A percentile compares a stretch with the other conserved stretches of the same genome.
These are phyloP conservation scores for Heliconius aoede DNA, from an alignment of 2,888 invertebrate genomes.

Conservation along the genomic window DNA sequence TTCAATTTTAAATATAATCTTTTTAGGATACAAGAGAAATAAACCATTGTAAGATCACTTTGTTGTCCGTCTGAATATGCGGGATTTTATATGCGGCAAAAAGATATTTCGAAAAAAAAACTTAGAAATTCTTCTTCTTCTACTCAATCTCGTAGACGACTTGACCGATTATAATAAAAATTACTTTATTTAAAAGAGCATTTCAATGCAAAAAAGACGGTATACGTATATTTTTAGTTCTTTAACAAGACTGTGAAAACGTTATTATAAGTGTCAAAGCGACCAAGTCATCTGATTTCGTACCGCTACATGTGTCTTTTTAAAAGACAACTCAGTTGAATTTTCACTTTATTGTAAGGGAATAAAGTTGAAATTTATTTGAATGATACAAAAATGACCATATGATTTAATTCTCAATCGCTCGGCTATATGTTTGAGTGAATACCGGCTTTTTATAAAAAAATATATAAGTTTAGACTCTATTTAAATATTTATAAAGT, in stretches of 20 bases:
- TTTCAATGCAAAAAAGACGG: neutral
- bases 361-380: constrained; percentile 47
- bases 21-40: too few relatives aligned
- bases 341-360: neutral
- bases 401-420: constrained; percentile 73
- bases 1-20: neutral
- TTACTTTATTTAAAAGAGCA: neutral
- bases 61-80: neutral
- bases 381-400: constrained; percentile 53
- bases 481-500: neutral
- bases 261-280: neutral
- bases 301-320: constrained; percentile 45
- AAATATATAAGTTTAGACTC: constrained; percentile 38
- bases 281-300: constrained; percentile 37
- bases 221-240: neutral
- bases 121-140: neutral
- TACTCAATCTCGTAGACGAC: neutral
- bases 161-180: neutral
- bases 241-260: neutral
- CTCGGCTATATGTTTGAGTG: constrained; percentile 59
- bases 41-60: too few relatives aligned
- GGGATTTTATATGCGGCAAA: neutral
- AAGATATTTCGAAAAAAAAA: neutral
- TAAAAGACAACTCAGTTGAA: constrained; percentile 30
- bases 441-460: constrained; percentile 54